Base-by-base conservation (phyloP, 1,140 invertebrate species). In the Phymastichus coffea region DNA sequence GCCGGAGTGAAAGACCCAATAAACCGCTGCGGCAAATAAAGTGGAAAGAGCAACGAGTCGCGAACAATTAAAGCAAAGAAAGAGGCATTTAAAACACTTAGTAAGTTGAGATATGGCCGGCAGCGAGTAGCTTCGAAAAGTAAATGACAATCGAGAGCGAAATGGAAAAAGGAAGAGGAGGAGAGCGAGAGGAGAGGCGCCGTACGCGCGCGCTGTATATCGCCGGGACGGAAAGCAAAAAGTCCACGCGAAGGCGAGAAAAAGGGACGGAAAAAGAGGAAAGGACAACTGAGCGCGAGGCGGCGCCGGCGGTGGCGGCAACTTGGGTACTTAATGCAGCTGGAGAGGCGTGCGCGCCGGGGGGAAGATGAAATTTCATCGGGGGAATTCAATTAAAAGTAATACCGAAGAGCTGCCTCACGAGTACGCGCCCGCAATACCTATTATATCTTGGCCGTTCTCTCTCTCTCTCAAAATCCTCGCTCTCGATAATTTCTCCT, bases 371-470 rank as follows among this genome's bases (percentile, higher is more conserved):
- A 75, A 76, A 78, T 76, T 77, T 74, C 70, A 76, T 73, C 71
- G 64, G 63, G 57, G 54, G 66, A 74, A 77, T 77, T 77, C 74
- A 77, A 77, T 78, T 78, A 78, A 78, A 78, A 73, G 63, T 77
- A 73, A 75, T 73, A 64, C 54, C 51, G 57, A 63, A 66, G 62
- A 64, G 62, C 61, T 62, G 60, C 56, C 48, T 25, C 0, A n/a
- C n/a, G n/a, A n/a, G n/a, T n/a, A n/a, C n/a, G n/a, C n/a, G n/a
- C n/a, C n/a, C n/a, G n/a, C n/a, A n/a, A n/a, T n/a, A n/a, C n/a
- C n/a, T n/a, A n/a, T n/a, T n/a, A n/a, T n/a, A n/a, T n/a, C n/a
- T n/a, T n/a, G n/a, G n/a, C n/a, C n/a, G n/a, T n/a, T n/a, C n/a
- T n/a, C n/a, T n/a, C n/a, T n/a, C n/a, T n/a, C n/a, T n/a, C n/a